These are phyloP conservation scores for Coreoperca whiteheadi DNA, from an alignment of 2,113 vertebrate genomes.

Conservation along the genomic window DNA sequence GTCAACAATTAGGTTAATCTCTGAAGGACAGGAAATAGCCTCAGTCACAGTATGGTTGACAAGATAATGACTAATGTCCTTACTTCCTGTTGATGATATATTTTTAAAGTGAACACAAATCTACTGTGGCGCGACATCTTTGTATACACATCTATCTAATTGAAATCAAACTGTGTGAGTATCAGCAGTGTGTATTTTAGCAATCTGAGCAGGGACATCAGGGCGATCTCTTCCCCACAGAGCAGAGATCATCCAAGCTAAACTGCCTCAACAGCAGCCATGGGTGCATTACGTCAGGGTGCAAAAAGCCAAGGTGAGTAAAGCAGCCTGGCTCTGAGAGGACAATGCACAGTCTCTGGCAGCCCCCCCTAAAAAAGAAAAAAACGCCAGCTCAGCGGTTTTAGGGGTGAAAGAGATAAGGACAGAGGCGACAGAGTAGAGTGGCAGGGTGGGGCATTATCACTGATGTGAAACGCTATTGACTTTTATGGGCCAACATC, in stretches of 20 bases:
- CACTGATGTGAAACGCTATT: constrained; percentile 50
- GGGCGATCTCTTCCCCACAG: constrained; percentile 38
- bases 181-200: not conserved
- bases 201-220: not conserved
- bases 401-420: constrained; percentile 40
- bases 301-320: constrained; percentile 55
- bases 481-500: constrained; percentile 43
- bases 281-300: constrained; percentile 32
- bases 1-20: not conserved
- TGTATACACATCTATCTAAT: constrained; percentile 7
- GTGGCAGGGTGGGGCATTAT: constrained; percentile 43
- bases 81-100: not conserved
- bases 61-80: not conserved
- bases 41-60: not conserved
- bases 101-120: not conserved
- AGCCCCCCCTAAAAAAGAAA: constrained; percentile 21
- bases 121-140: not conserved
- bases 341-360: constrained; percentile 53
- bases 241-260: constrained; percentile 16
- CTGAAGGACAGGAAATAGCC: not conserved
- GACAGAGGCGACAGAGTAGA: constrained; percentile 23
- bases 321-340: constrained; percentile 45
- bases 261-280: constrained; percentile 50
- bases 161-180: constrained; percentile 2
- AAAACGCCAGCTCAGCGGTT: constrained; percentile 55